phyloP scores from a whole-genome alignment of 2,797 vertebrate genomes.

The Sorex maritimensis region DNA sequence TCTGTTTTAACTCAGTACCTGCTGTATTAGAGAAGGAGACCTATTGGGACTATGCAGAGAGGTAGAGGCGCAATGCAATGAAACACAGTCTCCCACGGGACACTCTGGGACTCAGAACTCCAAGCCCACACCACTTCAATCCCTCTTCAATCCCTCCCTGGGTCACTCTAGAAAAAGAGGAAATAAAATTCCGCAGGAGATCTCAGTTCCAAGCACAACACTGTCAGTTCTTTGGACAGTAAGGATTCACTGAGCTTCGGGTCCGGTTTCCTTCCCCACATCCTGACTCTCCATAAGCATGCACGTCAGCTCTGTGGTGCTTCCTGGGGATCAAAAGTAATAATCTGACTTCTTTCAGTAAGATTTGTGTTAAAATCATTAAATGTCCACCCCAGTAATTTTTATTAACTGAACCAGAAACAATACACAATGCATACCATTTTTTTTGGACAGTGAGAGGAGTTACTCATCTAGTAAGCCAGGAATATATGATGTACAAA shows the following conservation, averaged over 20 bases:
- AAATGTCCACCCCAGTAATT: conserved; percentile 68
- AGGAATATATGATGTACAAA: conserved; percentile 61
- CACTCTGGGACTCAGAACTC: neutral
- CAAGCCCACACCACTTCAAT: neutral
- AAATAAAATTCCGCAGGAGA: conserved; percentile 35
- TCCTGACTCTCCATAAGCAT: neutral
- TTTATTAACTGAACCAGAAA: conserved; percentile 79
- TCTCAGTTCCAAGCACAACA: neutral
- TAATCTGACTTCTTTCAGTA: conserved; percentile 49
- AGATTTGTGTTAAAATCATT: conserved; percentile 75
- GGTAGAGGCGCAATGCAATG: neutral
- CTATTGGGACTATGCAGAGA: conserved; percentile 50
- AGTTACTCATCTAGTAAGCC: conserved; percentile 74
- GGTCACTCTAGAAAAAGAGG: neutral
- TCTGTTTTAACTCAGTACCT: conserved; percentile 80
- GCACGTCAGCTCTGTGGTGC: neutral
- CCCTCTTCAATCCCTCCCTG: neutral
- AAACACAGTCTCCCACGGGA: neutral
- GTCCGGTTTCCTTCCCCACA: conserved; percentile 29
- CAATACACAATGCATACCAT: conserved; percentile 67
- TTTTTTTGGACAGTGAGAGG: conserved; percentile 73
- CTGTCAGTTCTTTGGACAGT: neutral
- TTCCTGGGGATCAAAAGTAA: conserved; percentile 62
- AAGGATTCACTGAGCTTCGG: conserved; percentile 15
- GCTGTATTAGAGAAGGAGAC: conserved; percentile 76